A percentile compares a stretch with the other conserved stretches of the same genome.
Conservation (phyloP, 1,140 invertebrate species). For the Xylocopa sonorina region DNA sequence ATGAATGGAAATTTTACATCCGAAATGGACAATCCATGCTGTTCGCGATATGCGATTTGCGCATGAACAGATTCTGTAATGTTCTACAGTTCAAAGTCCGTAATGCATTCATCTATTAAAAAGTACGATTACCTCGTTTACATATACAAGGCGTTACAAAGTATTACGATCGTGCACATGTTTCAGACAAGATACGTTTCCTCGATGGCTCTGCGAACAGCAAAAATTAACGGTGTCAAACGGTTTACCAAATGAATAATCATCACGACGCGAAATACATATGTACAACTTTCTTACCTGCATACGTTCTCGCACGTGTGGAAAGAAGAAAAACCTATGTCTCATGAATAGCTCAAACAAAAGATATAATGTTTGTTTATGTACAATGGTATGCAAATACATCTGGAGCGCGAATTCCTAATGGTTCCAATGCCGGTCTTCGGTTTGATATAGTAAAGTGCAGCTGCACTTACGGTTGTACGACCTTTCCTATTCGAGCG, state of each 20-base stretch:
- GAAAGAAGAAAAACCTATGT: constrained; percentile 9
- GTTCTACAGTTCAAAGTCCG: neutral
- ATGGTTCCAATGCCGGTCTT: constrained; percentile 34
- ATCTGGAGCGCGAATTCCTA: constrained; percentile 42
- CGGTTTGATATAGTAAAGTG: constrained; percentile 29
- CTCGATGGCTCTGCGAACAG: neutral
- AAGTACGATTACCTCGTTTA: constrained; percentile 4
- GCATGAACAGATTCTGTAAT: neutral
- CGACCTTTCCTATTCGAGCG: constrained; percentile 54
- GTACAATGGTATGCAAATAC: constrained; percentile 24
- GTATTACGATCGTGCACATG: no score
- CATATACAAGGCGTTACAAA: constrained; percentile 6
- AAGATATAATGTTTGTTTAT: constrained; percentile 20
- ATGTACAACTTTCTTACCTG: neutral
- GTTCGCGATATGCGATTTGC: neutral
- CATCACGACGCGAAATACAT: neutral
- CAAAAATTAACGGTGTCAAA: neutral
- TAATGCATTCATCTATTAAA: neutral
- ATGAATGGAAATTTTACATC: neutral
- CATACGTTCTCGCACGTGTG: no score
- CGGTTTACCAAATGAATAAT: neutral
- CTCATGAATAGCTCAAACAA: neutral
- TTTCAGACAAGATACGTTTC: neutral
- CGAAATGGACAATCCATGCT: neutral
- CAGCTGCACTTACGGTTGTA: constrained; percentile 56